Base-by-base conservation (phyloP, 2,113 vertebrate genomes). In the Pseudois nayaur region DNA sequence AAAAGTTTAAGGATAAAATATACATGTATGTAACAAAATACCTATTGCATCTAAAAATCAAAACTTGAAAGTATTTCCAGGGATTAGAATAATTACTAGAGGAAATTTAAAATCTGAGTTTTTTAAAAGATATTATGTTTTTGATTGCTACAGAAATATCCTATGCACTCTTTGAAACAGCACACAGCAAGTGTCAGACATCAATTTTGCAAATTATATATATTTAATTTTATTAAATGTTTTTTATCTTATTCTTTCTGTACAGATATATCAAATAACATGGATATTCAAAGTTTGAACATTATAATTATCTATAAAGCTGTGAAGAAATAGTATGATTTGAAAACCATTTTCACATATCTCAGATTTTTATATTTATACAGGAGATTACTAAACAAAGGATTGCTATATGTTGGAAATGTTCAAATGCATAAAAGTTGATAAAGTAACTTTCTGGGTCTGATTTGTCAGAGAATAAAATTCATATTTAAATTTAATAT, bases 81-180 rank as follows among this genome's bases (percentile, higher is more conserved):
- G 96, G 98, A 92, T 97, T 97, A 60, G 89, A 92, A 86, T 97
- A 90, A 93, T 97, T 97, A 98, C 95, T 97, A 98, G 97, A 98
- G 98, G 97, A 98, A 98, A 97, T 94, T 98, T 98, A 96, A 98
- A 97, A 94, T 96, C 54, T 97, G 95, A 83, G 89, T 90, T 98
- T 96, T 98, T 96, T 91, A 95, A 95, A 97, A 96, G 48, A 97
- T 96, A 81, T 95, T 97, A 98, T 96, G 96, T 95, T 98, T 96
- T 64, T 97, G 97, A 97, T 97, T 98, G 98, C 98, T 98, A 98
- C 98, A 98, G 97, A 98, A 98, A 95, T 88, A 62, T 98, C 97
- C 99, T 98, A 98, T 99, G 98, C 98, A 99, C 96, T 98, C 98
- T 98, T 97, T 89, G 94, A 96, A 98, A 98, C 98, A 98, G 98